Evolutionary conservation across 2,797 vertebrate species (phyloP).

Genomic region (Hoplostethus atlanticus): DNA sequence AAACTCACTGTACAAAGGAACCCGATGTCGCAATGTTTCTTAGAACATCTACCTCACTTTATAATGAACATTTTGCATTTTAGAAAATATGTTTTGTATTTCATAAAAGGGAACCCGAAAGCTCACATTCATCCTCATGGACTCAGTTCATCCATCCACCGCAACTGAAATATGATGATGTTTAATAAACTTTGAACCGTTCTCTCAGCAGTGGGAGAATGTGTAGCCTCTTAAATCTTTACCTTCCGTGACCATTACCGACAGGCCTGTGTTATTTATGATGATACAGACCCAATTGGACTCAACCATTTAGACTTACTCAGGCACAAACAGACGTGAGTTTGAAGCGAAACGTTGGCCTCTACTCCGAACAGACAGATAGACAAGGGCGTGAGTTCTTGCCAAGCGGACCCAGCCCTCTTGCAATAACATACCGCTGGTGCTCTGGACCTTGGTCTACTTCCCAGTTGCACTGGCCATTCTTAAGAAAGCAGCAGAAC

Average conservation of each 20-base stretch:
- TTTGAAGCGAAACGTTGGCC: slow-evolving; percentile 67
- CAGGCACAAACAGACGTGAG: slow-evolving; percentile 58
- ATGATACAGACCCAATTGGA: slow-evolving; percentile 57
- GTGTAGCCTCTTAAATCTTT: slow-evolving; percentile 62
- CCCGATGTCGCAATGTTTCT: slow-evolving; percentile 21
- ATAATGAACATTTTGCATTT: slow-evolving; percentile 32
- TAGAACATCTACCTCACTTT: slow-evolving; percentile 21
- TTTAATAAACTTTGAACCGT: slow-evolving; percentile 55
- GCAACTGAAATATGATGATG: slow-evolving; percentile 54
- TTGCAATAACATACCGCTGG: slow-evolving; percentile 73
- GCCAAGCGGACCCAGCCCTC: slow-evolving; percentile 68
- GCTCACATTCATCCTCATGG: slow-evolving; percentile 21
- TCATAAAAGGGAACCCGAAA: slow-evolving; percentile 23
- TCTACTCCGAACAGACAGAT: slow-evolving; percentile 57
- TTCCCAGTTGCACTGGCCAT: slow-evolving; percentile 79
- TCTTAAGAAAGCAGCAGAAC: slow-evolving; percentile 72
- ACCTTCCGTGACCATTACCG: slow-evolving; percentile 53
- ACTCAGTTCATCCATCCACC: slow-evolving; percentile 36
- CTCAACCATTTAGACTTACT: slow-evolving; percentile 52
- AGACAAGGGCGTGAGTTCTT: slow-evolving; percentile 75
- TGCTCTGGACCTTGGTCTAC: slow-evolving; percentile 75
- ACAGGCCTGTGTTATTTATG: slow-evolving; percentile 67
- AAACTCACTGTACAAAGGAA: slow-evolving; percentile 17
- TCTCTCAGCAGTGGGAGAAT: slow-evolving; percentile 63
- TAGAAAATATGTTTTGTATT: neutral